These are phyloP conservation scores for Sebastes kiyomatsui DNA, from an alignment of 2,797 vertebrate genomes.

Conservation along the genomic window DNA sequence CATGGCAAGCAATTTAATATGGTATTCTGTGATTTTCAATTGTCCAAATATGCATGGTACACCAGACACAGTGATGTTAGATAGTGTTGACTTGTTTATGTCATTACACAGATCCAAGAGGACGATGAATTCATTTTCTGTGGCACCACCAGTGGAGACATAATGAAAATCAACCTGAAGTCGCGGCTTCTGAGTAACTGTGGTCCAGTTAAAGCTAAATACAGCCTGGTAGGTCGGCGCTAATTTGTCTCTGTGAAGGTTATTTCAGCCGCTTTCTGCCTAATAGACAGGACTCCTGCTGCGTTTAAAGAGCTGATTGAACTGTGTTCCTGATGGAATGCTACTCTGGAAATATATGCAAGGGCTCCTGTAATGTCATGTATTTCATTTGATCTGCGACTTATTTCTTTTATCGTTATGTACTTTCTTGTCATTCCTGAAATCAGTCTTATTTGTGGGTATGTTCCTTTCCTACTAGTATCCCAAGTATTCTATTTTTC, in stretches of 20 bases:
- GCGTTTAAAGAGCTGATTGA: background rate
- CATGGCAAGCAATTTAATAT: background rate
- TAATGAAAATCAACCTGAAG: conserved; percentile 86
- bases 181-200: conserved; percentile 78
- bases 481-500: background rate
- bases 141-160: conserved; percentile 91
- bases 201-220: conserved; percentile 86
- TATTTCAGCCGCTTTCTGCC: background rate
- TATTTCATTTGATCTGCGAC: background rate
- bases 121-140: conserved; percentile 88
- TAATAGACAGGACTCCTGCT: background rate
- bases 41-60: background rate
- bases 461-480: background rate
- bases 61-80: background rate
- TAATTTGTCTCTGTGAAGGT: background rate
- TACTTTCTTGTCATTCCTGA: background rate
- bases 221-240: conserved; percentile 80
- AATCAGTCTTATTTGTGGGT: too few species aligned
- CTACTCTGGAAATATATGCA: background rate
- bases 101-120: conserved; percentile 77
- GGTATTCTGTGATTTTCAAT: background rate
- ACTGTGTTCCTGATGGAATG: background rate
- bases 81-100: background rate
- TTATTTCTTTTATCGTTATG: background rate
- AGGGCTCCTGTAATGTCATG: background rate